Conservation (phyloP, 2,797 vertebrate genomes). For the Oreochromis grahami region DNA sequence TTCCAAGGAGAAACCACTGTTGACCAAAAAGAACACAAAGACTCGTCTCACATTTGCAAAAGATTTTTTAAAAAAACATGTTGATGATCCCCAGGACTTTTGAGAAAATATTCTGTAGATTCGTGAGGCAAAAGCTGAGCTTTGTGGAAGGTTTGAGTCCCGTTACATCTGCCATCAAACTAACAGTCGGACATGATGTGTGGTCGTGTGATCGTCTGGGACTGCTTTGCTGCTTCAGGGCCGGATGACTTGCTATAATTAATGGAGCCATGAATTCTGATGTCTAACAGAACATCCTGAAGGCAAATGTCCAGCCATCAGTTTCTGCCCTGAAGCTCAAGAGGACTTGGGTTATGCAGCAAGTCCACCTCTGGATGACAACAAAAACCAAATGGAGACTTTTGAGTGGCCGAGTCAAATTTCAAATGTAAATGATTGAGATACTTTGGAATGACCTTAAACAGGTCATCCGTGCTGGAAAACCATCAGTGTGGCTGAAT, state of each 20-base stretch:
- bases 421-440: not conserved
- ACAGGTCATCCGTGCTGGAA: accelerated
- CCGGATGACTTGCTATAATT: not conserved
- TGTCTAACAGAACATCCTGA: not conserved
- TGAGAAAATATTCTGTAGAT: not conserved
- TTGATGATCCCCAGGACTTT: not conserved
- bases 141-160: not conserved
- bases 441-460: not conserved
- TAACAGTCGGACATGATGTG: not conserved
- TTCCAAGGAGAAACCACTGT: not conserved
- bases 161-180: not conserved
- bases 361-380: not conserved
- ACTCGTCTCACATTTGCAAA: accelerated
- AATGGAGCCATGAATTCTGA: not conserved
- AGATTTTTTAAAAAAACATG: accelerated
- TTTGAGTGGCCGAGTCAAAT: not conserved
- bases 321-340: not conserved
- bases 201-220: not conserved
- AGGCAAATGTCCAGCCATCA: not conserved
- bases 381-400: not conserved
- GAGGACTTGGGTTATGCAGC: not conserved
- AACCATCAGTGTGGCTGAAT: not conserved
- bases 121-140: not conserved
- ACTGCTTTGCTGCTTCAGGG: not conserved
- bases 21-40: not conserved